A percentile compares a stretch with the other conserved stretches of the same genome.
phyloP scores from a whole-genome alignment of 2,888 invertebrate genomes.

The Napeogenes inachia region DNA sequence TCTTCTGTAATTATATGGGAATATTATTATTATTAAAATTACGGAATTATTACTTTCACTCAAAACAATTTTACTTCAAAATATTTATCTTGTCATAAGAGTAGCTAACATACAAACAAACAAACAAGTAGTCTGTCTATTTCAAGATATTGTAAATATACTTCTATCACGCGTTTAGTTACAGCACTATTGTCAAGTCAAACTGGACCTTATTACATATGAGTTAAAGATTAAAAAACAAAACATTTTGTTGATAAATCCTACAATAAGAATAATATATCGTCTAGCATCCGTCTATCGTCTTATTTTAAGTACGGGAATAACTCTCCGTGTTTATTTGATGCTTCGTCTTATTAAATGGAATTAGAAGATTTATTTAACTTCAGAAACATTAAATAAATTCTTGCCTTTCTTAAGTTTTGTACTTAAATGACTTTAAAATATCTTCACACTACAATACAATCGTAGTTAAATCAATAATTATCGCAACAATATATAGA shows the following conservation, averaged over 20 bases:
- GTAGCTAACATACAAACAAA: too few relatives aligned
- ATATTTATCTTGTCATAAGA: too few relatives aligned
- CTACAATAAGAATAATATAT: slow-evolving; percentile 1
- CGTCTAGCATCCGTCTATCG: slow-evolving; percentile 5
- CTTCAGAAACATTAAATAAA: background rate
- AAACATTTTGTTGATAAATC: background rate
- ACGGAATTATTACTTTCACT: too few relatives aligned
- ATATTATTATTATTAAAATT: too few relatives aligned
- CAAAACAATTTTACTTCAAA: too few relatives aligned
- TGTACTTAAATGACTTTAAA: too few relatives aligned
- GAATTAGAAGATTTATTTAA: background rate
- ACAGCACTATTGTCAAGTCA: background rate
- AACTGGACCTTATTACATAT: background rate
- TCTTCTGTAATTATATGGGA: too few relatives aligned
- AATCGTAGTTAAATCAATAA: too few relatives aligned
- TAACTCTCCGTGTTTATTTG: background rate
- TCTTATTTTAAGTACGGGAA: background rate
- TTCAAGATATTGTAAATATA: background rate
- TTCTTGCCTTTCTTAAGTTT: too few relatives aligned
- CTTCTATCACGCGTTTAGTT: background rate
- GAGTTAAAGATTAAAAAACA: background rate
- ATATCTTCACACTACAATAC: too few relatives aligned
- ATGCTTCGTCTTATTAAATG: background rate
- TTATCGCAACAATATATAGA: too few relatives aligned
- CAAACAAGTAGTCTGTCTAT: background rate